phyloP scores from a whole-genome alignment of 2,797 vertebrate species.

The Potorous gilbertii region DNA sequence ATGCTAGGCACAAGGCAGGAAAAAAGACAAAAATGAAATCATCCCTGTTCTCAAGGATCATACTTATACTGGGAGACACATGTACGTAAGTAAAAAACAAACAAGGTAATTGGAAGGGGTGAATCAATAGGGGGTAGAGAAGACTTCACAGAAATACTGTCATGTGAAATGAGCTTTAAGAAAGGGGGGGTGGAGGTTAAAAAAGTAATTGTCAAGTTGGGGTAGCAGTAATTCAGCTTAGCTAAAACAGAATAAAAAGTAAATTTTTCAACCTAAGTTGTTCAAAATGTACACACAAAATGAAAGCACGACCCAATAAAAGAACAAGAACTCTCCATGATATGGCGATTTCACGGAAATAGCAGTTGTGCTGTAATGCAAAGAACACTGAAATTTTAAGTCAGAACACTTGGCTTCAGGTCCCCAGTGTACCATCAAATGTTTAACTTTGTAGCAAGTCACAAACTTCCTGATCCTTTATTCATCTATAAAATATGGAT shows the following conservation, averaged over 20 bases:
- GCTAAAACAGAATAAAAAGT: background rate
- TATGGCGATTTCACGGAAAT: background rate
- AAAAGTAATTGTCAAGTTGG: background rate
- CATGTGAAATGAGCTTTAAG: background rate
- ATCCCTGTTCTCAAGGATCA: background rate
- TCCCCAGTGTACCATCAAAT: background rate
- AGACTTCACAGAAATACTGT: background rate
- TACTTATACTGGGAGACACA: background rate
- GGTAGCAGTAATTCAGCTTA: background rate
- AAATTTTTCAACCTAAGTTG: background rate
- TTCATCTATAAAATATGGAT: background rate
- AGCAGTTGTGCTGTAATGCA: background rate
- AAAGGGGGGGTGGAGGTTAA: background rate
- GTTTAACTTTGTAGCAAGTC: background rate
- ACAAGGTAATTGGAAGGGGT: background rate
- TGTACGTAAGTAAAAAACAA: background rate
- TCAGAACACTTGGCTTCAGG: background rate
- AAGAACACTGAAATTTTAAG: background rate
- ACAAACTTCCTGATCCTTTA: background rate
- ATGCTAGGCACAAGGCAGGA: background rate
- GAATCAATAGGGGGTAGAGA: background rate
- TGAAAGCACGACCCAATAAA: background rate
- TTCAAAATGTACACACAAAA: background rate
- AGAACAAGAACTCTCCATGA: background rate
- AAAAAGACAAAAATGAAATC: background rate